A percentile compares a stretch with the other conserved stretches of the same genome.
Conservation (phyloP, 2,797 vertebrate genomes). For the Eutrigla gurnardus region DNA sequence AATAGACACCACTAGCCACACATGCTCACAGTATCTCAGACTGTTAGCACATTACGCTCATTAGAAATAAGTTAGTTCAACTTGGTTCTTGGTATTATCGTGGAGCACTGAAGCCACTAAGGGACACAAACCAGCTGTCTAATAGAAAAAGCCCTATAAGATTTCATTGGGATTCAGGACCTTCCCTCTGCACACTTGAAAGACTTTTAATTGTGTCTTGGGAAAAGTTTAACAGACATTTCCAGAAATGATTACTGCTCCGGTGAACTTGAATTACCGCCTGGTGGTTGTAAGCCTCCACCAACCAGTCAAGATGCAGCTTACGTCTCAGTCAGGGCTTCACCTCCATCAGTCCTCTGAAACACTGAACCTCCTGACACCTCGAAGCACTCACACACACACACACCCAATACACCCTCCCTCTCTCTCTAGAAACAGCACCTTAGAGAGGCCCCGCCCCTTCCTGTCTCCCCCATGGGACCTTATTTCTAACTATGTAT, state of each 20-base stretch:
- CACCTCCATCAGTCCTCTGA: background rate
- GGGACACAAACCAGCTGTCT: too few species aligned
- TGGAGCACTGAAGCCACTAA: background rate
- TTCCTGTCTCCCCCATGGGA: too few species aligned
- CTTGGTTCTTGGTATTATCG: too few species aligned
- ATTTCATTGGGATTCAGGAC: too few species aligned
- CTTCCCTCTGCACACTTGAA: background rate
- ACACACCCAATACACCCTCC: background rate
- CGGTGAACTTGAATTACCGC: background rate
- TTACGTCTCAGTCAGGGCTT: background rate
- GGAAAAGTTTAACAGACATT: background rate
- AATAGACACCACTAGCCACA: too few species aligned
- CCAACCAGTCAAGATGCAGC: background rate
- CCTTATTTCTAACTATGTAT: too few species aligned
- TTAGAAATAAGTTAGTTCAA: too few species aligned
- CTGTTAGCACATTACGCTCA: too few species aligned
- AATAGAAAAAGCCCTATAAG: too few species aligned
- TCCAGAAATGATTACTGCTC: background rate
- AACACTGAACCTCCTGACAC: background rate
- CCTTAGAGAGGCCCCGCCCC: background rate
- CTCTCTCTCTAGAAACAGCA: background rate
- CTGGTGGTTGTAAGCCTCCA: too few species aligned
- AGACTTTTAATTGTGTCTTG: background rate
- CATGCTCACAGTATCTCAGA: too few species aligned
- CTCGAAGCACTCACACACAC: background rate